These are phyloP conservation scores for Tubiluchus corallicola DNA, from an alignment of 2,888 invertebrate genomes.

Conservation along the genomic window DNA sequence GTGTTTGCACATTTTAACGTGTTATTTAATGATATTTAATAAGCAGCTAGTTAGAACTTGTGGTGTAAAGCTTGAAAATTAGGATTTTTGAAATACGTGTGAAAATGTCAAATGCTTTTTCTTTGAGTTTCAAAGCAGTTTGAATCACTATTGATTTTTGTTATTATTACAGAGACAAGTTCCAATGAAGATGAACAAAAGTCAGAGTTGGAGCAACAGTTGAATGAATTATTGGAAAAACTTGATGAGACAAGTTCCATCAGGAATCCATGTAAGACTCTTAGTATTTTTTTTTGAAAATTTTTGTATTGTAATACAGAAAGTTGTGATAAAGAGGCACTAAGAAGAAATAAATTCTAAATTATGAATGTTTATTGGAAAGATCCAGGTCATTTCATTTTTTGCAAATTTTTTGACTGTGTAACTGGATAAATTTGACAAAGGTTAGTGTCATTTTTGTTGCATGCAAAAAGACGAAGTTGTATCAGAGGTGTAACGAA, in stretches of 20 bases:
- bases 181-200: slow-evolving; percentile 22
- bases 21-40: no score
- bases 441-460: no score
- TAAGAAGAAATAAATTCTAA: no score
- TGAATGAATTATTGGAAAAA: slow-evolving; percentile 39
- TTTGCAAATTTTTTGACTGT: neutral
- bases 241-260: slow-evolving; percentile 42
- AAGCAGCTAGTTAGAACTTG: no score
- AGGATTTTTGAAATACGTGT: neutral
- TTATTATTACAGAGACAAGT: slow-evolving; percentile 23
- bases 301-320: neutral
- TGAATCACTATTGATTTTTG: slow-evolving; percentile 5
- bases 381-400: no score
- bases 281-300: neutral
- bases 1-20: no score
- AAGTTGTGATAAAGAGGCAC: slow-evolving; percentile 2
- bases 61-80: no score
- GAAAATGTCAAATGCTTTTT: neutral
- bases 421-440: no score
- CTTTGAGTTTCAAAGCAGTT: neutral
- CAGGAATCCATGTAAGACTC: slow-evolving; percentile 32
- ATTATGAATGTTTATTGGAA: no score
- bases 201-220: slow-evolving; percentile 29
- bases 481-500: no score
- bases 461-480: no score